A percentile compares a stretch with the other conserved stretches of the same genome.
phyloP scores from a whole-genome alignment of 1,140 invertebrate genomes.

The Ptiloglossa arizonensis region DNA sequence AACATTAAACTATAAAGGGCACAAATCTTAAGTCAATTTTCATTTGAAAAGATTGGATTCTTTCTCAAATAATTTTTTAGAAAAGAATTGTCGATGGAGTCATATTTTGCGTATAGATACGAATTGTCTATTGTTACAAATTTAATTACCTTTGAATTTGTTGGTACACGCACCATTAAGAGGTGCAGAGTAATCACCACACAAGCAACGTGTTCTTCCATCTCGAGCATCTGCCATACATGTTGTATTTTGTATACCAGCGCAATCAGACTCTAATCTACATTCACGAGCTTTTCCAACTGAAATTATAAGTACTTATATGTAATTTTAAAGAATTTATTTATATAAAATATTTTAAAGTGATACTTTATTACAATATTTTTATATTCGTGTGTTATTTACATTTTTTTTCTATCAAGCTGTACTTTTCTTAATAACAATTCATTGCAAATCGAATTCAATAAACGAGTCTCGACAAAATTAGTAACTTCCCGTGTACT shows the following conservation, averaged over 20 bases:
- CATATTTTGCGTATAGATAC: too few relatives aligned
- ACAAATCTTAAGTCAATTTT: too few relatives aligned
- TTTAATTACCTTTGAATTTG: slow-evolving; percentile 81
- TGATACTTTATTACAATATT: neutral
- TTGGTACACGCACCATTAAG: slow-evolving; percentile 84
- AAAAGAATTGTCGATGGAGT: neutral
- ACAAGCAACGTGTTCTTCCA: slow-evolving; percentile 84
- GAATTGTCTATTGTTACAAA: neutral
- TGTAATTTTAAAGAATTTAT: neutral
- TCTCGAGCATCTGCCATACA: slow-evolving; percentile 85
- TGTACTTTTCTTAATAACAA: too few relatives aligned
- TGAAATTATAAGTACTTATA: slow-evolving; percentile 59
- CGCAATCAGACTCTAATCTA: slow-evolving; percentile 84
- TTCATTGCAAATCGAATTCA: too few relatives aligned
- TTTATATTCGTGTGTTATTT: neutral
- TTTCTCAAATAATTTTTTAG: neutral
- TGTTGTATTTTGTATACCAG: slow-evolving; percentile 84
- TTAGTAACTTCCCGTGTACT: too few relatives aligned
- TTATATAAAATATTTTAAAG: too few relatives aligned
- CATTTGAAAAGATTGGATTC: too few relatives aligned
- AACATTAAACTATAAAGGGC: neutral
- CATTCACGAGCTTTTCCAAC: slow-evolving; percentile 84
- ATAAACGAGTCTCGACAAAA: too few relatives aligned
- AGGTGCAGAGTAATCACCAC: slow-evolving; percentile 85
- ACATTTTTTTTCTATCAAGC: neutral